Base-by-base conservation (phyloP, 2,797 vertebrate species). In the Anguilla pacifica region DNA sequence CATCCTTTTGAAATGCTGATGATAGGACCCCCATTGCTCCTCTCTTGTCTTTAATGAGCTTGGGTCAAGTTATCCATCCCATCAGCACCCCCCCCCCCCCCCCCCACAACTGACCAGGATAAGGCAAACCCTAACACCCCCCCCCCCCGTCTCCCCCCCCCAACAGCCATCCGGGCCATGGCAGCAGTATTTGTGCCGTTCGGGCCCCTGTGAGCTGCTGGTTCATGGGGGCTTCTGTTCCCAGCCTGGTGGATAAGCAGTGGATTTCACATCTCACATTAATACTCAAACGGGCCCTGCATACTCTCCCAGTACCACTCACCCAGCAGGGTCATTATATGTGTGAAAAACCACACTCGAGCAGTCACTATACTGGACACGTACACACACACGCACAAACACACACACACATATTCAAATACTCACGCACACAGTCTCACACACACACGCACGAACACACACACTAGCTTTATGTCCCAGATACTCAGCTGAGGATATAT, bases 231-330 rank as follows among this genome's bases (percentile, higher is more conserved):
- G 94, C 94, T 94, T 97, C 97, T 97, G 96, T 97, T 97, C 94
- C 92, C 94, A 94, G 96, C 94, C 94, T 96, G 96, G 96, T 96
- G 95, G 95, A 96, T 96, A 96, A 97, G 96, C 96, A 96, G 93
- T 19, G 94, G 94, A 94, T 96, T 96, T 95, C 91, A 91, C 94
- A 94, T 95, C 95, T 96, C 94, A 95, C 94, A 96, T 97, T 96
- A 96, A 95, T 95, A 95, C 97, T 94, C 95, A 94, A 97, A 95
- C 94, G 94, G 93, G 91, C 92, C 92, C 92, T 87, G 91, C 94
- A 87, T 92, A 92, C 94, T 92, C 90, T 17, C 88, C 92, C 87
- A 88, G 85, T 91, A 89, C 86, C 28, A 77, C 86, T 90, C 39
- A 84, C 64, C n/a, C n/a, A 28, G 64, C 67, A 2, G 86, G 85